Evolutionary conservation across 2,113 vertebrate genomes (phyloP).

Genomic region (Cephalopterus ornatus): DNA sequence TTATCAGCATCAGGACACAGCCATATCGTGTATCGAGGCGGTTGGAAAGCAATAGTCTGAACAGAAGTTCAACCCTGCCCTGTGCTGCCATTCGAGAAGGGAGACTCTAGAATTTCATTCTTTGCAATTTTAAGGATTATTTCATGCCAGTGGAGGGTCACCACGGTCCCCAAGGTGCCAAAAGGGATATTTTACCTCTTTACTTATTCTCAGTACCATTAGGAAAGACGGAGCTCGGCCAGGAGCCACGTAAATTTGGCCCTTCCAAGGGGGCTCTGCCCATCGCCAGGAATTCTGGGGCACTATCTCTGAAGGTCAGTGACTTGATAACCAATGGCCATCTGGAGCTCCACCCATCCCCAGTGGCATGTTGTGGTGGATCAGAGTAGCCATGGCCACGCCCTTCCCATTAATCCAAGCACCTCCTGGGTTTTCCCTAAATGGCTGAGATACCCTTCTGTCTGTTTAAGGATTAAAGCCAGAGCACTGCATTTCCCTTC

Average conservation of each 20-base stretch:
- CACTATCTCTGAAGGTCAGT: not conserved
- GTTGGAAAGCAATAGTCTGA: not conserved
- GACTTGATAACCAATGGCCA: not conserved
- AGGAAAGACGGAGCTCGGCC: not conserved
- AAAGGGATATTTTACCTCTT: not conserved
- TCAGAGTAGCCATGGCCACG: not conserved
- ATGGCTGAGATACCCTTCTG: not conserved
- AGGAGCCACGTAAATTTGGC: not conserved
- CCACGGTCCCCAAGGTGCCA: not conserved
- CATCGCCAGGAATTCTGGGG: not conserved
- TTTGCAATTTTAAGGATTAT: not conserved
- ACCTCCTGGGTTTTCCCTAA: not conserved
- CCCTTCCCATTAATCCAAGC: not conserved
- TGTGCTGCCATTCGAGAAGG: not conserved
- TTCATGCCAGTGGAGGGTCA: fast-evolving
- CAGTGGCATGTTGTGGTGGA: fast-evolving
- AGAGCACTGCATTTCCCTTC: not conserved
- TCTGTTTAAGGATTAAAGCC: not conserved
- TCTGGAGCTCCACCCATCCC: not conserved
- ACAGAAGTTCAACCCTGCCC: not conserved
- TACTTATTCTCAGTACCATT: not conserved
- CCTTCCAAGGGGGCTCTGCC: not conserved
- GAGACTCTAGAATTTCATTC: not conserved
- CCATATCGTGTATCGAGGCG: not conserved
- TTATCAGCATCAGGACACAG: not conserved